Evolutionary conservation across 30 jellyfish, hydroid and myxozoan genomes (phyloP).

Genomic region (Mastigias papua): DNA sequence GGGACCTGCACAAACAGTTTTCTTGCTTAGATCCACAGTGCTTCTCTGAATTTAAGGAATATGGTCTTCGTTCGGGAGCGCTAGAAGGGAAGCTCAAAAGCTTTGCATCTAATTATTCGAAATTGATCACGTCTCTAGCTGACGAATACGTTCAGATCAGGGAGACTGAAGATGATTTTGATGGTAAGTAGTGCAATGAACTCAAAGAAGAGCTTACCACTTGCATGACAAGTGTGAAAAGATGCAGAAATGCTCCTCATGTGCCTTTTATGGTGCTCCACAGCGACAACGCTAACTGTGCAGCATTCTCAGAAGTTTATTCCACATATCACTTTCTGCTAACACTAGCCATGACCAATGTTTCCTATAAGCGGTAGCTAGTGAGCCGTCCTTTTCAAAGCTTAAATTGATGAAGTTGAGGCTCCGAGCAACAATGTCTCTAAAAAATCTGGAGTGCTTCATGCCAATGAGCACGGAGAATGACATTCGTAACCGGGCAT

Average conservation of each 20-base stretch:
- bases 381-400: no score
- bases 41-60: constrained; percentile 26
- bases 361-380: constrained; percentile 45
- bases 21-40: no score
- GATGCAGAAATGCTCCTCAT: not conserved
- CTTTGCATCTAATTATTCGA: constrained; percentile 6
- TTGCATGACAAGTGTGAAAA: not conserved
- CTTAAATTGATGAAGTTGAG: no score
- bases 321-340: constrained; percentile 1
- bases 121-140: constrained; percentile 27
- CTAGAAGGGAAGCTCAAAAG: constrained; percentile 7
- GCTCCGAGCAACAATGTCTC: constrained; percentile 43
- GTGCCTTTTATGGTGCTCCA: not conserved
- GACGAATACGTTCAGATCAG: not conserved
- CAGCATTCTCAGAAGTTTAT: not conserved
- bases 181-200: not conserved
- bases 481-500: not conserved
- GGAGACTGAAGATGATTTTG: not conserved
- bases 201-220: not conserved
- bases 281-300: not conserved
- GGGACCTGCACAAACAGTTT: constrained; percentile 34
- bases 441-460: constrained; percentile 54
- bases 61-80: constrained; percentile 21
- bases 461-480: constrained; percentile 46
- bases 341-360: constrained; percentile 67